Conservation (phyloP, 2,113 vertebrate genomes). For the Nycticryphes semicollaris region DNA sequence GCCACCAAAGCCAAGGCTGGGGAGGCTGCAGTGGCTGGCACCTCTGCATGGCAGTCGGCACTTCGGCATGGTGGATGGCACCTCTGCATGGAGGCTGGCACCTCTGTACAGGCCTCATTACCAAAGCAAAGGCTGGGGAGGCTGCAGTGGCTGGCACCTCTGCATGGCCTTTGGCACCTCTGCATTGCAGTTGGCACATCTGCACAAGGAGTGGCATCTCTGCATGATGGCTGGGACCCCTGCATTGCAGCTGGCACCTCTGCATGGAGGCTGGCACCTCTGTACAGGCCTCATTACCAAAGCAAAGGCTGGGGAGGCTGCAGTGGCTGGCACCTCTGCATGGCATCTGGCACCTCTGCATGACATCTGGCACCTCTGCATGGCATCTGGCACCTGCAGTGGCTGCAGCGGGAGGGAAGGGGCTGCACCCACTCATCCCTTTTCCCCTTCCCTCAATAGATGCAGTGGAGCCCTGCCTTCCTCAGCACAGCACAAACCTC, state of each 20-base stretch:
- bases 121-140: too few relatives aligned
- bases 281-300: too few relatives aligned
- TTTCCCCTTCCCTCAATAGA: neutral
- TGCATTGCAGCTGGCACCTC: too few relatives aligned
- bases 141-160: neutral
- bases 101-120: neutral
- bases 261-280: too few relatives aligned
- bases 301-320: too few relatives aligned
- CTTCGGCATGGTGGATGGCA: neutral
- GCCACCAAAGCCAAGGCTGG: too few relatives aligned
- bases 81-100: neutral
- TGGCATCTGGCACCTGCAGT: too few relatives aligned
- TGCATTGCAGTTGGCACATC: neutral
- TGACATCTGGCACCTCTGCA: neutral
- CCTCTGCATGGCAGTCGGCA: neutral
- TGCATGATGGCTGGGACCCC: too few relatives aligned
- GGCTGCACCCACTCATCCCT: neutral
- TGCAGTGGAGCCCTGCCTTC: rapidly evolving
- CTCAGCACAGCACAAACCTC: neutral
- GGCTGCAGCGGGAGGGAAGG: rapidly evolving
- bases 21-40: neutral
- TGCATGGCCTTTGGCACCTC: neutral
- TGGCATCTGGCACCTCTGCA: neutral
- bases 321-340: neutral
- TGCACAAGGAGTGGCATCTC: too few relatives aligned